These are phyloP conservation scores for Agrilus cyanescens DNA, from an alignment of 2,888 invertebrate genomes.

Conservation along the genomic window DNA sequence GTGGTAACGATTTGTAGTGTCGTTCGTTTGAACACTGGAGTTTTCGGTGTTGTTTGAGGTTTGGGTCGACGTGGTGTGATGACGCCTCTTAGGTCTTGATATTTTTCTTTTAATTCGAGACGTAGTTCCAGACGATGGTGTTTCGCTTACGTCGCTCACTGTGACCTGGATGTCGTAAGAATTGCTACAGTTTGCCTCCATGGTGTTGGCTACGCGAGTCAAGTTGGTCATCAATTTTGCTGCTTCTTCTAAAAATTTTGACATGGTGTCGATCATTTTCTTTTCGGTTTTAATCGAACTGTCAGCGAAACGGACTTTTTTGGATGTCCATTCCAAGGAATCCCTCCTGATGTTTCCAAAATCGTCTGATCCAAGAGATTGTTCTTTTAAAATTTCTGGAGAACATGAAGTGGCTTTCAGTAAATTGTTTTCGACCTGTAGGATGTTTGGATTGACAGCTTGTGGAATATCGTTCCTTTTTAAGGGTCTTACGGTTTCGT, in stretches of 20 bases:
- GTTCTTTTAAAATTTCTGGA: conserved; percentile 17
- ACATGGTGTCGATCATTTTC: conserved; percentile 30
- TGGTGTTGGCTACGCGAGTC: conserved; percentile 20
- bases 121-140: conserved; percentile 4
- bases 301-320: conserved; percentile 24
- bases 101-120: no score
- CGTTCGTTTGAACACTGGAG: background rate
- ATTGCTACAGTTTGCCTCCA: conserved; percentile 15
- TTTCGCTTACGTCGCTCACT: conserved; percentile 22
- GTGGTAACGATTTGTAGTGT: conserved; percentile 15
- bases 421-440: conserved; percentile 1
- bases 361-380: no score
- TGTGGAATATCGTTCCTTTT: conserved; percentile 11
- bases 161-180: conserved; percentile 30
- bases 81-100: background rate
- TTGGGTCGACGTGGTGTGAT: conserved; percentile 3
- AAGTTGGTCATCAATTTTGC: conserved; percentile 32
- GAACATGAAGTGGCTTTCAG: conserved; percentile 6
- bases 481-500: conserved; percentile 18
- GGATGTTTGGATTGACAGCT: conserved; percentile 4
- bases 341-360: no score
- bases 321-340: no score
- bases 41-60: conserved; percentile 1
- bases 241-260: conserved; percentile 35
- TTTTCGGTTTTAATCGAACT: conserved; percentile 14